Evolutionary conservation across 2,113 vertebrate genomes (phyloP).

Genomic region (Corydoras maculifer): DNA sequence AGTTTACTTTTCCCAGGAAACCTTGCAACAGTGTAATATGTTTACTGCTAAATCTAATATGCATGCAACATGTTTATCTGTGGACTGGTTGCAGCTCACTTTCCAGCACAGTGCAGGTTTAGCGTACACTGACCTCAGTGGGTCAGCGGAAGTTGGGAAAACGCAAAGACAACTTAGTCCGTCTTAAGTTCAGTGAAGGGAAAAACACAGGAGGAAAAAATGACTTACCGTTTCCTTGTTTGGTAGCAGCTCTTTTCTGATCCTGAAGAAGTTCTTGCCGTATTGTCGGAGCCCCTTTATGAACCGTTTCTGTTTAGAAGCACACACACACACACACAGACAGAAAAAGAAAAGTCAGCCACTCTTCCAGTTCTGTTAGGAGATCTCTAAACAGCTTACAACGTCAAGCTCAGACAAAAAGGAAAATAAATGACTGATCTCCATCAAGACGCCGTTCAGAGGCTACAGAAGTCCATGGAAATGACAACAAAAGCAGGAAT

Average conservation of each 20-base stretch:
- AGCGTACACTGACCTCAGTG: not conserved
- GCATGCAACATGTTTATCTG: constrained; percentile 30
- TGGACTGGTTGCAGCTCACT: constrained; percentile 17
- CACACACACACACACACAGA: constrained; percentile 39
- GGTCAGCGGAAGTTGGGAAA: not conserved
- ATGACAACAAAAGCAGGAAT: constrained; percentile 54
- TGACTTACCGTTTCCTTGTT: constrained; percentile 84
- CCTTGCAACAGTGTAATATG: constrained; percentile 26
- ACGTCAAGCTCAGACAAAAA: no score
- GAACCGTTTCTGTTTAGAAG: constrained; percentile 83
- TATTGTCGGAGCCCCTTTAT: constrained; percentile 96
- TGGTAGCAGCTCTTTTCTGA: constrained; percentile 92
- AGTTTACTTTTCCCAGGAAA: constrained; percentile 28
- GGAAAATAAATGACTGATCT: no score
- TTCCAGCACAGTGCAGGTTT: not conserved
- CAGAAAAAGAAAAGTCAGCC: no score
- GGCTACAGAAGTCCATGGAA: constrained; percentile 38
- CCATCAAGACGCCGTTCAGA: no score
- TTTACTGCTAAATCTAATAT: constrained; percentile 43
- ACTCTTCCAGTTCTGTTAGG: no score
- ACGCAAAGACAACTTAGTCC: constrained; percentile 1
- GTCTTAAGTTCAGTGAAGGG: not conserved
- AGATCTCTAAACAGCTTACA: no score
- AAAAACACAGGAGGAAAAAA: constrained; percentile 13
- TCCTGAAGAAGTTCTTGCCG: constrained; percentile 99